Percentiles rank a stretch among this genome's conserved stretches.
These are phyloP conservation scores for Bombus fervidus DNA, from an alignment of 1,140 invertebrate genomes.

Conservation along the genomic window DNA sequence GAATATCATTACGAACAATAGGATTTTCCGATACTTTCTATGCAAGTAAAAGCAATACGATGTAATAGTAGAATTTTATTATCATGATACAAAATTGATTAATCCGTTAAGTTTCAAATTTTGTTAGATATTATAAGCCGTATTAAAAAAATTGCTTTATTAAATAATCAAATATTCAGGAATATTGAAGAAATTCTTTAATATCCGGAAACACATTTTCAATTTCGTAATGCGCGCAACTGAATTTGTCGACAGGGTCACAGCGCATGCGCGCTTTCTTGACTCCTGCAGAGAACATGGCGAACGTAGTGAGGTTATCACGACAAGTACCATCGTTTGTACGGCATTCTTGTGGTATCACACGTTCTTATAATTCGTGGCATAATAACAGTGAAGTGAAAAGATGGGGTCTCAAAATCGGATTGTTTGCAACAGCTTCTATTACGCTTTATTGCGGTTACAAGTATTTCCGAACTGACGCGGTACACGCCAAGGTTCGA, in stretches of 20 bases:
- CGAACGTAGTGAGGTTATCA: conserved; percentile 54
- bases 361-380: conserved; percentile 44
- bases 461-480: conserved; percentile 52
- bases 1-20: not conserved
- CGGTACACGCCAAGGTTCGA: conserved; percentile 69
- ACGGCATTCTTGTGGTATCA: conserved; percentile 48
- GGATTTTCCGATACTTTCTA: not conserved
- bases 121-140: too few species aligned
- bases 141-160: too few species aligned
- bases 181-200: too few species aligned
- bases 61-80: not conserved
- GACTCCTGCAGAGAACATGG: conserved; percentile 54
- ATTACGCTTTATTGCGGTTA: conserved; percentile 54
- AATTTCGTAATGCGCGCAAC: not conserved
- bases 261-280: conserved; percentile 42
- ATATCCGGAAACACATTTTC: fast-evolving
- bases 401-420: conserved; percentile 36
- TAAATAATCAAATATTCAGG: too few species aligned
- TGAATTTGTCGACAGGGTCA: not conserved
- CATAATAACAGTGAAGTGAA: conserved; percentile 2
- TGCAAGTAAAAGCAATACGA: not conserved
- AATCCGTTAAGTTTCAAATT: too few species aligned
- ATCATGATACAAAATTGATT: not conserved
- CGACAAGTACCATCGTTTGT: conserved; percentile 14
- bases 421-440: conserved; percentile 57